These are phyloP conservation scores for Hipparchia sbordonii DNA, from an alignment of 2,888 invertebrate species.

Conservation along the genomic window DNA sequence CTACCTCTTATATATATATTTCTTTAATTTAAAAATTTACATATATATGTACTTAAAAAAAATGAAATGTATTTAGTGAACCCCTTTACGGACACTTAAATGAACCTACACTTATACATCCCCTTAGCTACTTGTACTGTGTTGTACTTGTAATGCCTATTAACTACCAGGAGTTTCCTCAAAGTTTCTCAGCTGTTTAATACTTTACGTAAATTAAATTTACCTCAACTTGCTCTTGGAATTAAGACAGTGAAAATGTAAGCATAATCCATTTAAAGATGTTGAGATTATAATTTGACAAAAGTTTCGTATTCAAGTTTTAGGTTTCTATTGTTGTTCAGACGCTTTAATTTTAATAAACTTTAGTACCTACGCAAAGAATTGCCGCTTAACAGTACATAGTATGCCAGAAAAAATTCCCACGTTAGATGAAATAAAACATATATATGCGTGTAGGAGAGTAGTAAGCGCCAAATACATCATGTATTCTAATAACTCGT, in stretches of 20 bases:
- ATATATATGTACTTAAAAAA: too few species aligned
- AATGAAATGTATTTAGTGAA: background rate
- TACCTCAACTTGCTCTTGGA: conserved; percentile 10
- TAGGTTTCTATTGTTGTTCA: background rate
- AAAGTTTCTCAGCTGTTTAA: conserved; percentile 8
- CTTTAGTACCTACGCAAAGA: background rate
- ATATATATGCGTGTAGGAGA: too few species aligned
- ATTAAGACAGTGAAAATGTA: conserved; percentile 6
- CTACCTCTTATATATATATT: too few species aligned
- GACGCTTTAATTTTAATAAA: background rate
- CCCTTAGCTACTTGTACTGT: background rate
- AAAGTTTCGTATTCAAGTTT: conserved; percentile 2
- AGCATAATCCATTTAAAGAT: conserved; percentile 11
- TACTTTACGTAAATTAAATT: conserved; percentile 14
- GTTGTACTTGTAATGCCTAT: conserved; percentile 12
- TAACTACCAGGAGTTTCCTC: conserved; percentile 3
- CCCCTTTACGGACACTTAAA: background rate
- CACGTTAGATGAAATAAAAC: too few species aligned
- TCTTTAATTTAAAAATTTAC: too few species aligned
- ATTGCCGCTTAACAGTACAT: background rate
- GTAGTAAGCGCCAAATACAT: too few species aligned
- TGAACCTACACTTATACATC: conserved; percentile 1
- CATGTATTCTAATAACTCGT: too few species aligned
- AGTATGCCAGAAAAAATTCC: too few species aligned
- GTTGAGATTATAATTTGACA: conserved; percentile 1